Evolutionary conservation across 1,140 invertebrate genomes (phyloP).

Genomic region (Heliconius himera): DNA sequence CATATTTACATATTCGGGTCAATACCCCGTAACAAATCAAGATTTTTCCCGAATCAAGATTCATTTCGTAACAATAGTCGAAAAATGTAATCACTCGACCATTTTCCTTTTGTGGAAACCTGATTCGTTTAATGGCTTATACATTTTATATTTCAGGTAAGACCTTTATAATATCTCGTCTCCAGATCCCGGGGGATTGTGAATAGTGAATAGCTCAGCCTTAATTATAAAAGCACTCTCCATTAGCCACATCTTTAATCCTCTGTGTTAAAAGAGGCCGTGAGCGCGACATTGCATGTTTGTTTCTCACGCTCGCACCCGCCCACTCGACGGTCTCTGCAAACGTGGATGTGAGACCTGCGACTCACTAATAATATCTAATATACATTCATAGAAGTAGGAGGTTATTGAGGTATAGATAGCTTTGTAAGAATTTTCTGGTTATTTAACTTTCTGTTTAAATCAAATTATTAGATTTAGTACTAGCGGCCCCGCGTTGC

Average conservation of each 20-base stretch:
- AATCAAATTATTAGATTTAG: not conserved
- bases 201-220: conserved; percentile 40
- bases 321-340: conserved; percentile 59
- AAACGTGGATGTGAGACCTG: conserved; percentile 54
- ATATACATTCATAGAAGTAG: conserved; percentile 44
- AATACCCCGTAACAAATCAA: not conserved
- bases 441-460: not conserved
- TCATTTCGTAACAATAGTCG: conserved; percentile 38
- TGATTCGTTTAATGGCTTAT: conserved; percentile 17
- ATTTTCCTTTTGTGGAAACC: conserved; percentile 3
- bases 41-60: conserved; percentile 24
- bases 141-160: conserved; percentile 30
- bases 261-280: conserved; percentile 48
- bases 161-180: conserved; percentile 24
- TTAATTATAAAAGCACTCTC: conserved; percentile 44
- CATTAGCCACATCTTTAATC: conserved; percentile 48
- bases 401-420: conserved; percentile 17
- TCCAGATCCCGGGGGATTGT: conserved; percentile 33
- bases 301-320: conserved; percentile 77
- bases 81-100: not conserved
- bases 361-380: conserved; percentile 44
- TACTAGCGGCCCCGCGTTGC: too few species aligned
- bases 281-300: conserved; percentile 69
- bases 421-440: conserved; percentile 20
- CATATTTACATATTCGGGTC: not conserved